Percentiles rank a stretch among this genome's conserved stretches.
Conservation (phyloP, 2,888 invertebrate genomes). For the Antitype chi region DNA sequence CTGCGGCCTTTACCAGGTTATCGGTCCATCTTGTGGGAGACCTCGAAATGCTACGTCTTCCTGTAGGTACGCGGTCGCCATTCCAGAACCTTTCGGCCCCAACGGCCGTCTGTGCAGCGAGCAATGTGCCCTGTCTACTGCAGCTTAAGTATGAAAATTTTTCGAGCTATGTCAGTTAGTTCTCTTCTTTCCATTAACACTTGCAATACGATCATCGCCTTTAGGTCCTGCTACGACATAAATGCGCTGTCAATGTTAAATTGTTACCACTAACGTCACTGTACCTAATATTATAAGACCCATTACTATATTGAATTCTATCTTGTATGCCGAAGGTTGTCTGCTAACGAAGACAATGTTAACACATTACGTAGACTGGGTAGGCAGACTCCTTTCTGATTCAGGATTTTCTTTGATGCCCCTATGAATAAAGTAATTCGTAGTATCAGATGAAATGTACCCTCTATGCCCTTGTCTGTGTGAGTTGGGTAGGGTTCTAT, state of each 20-base stretch:
- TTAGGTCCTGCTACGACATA: not conserved
- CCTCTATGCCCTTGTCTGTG: conserved; percentile 42
- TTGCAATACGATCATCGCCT: not conserved
- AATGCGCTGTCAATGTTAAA: not conserved
- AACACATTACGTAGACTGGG: conserved; percentile 1
- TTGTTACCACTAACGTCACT: not conserved
- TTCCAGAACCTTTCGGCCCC: too few relatives aligned
- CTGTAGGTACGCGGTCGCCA: too few relatives aligned
- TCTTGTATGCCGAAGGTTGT: not conserved
- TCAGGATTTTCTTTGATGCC: conserved; percentile 45
- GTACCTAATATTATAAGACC: not conserved
- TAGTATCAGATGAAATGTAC: conserved; percentile 33
- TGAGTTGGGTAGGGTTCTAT: conserved; percentile 53
- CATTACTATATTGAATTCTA: conserved; percentile 25
- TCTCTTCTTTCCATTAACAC: not conserved
- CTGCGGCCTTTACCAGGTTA: too few relatives aligned
- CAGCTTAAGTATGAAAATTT: too few relatives aligned
- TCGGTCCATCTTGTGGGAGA: too few relatives aligned
- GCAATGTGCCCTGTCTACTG: too few relatives aligned
- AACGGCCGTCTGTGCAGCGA: too few relatives aligned
- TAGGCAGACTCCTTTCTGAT: conserved; percentile 13
- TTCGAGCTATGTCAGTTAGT: too few relatives aligned
- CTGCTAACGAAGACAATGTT: conserved; percentile 1
- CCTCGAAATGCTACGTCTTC: too few relatives aligned
- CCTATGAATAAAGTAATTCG: conserved; percentile 21